Conservation (phyloP, 1,140 invertebrate genomes). For the Venturia canescens region DNA sequence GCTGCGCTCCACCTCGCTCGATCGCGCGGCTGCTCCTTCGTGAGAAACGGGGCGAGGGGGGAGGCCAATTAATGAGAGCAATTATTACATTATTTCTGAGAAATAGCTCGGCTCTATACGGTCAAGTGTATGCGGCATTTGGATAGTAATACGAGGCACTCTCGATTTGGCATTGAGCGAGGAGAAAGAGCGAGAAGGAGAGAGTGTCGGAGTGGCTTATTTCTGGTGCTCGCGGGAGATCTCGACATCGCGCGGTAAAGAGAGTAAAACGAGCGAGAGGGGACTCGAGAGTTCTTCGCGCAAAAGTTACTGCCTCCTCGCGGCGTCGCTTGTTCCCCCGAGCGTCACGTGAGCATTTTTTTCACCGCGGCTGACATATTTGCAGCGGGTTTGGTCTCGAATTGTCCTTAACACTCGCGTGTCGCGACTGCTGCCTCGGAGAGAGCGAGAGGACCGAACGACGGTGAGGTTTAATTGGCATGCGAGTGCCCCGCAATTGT, state of each 20-base stretch:
- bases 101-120: neutral
- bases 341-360: neutral
- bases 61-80: constrained; percentile 31
- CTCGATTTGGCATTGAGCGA: constrained; percentile 33
- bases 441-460: neutral
- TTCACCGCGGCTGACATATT: neutral
- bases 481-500: neutral
- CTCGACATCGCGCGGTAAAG: neutral
- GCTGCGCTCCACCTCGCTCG: neutral
- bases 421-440: too few relatives aligned
- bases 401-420: constrained; percentile 28
- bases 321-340: neutral
- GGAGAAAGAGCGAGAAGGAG: neutral
- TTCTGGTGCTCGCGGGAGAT: too few relatives aligned
- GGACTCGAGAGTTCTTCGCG: neutral
- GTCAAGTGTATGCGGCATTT: neutral
- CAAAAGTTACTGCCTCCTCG: neutral
- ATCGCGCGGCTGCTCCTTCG: neutral
- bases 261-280: neutral
- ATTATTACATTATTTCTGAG: constrained; percentile 33
- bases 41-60: too few relatives aligned
- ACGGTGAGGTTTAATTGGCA: neutral
- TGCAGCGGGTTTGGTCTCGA: constrained; percentile 1
- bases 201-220: neutral
- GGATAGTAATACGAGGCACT: constrained; percentile 17